These are phyloP conservation scores for Tangachromis dhanisi DNA, from an alignment of 2,113 vertebrate genomes.

Conservation along the genomic window DNA sequence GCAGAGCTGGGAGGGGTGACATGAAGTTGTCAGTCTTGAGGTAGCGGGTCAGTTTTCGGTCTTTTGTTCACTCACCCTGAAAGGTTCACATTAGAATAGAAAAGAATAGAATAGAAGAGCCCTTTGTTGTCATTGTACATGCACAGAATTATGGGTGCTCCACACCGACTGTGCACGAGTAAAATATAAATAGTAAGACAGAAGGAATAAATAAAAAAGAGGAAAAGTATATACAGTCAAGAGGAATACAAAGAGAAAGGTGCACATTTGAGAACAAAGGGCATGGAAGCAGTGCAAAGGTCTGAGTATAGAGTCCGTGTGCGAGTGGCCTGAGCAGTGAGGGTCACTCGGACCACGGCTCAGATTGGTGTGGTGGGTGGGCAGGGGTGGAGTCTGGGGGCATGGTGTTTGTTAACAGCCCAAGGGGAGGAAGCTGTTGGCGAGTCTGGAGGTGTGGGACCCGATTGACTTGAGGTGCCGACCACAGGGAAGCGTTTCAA, in stretches of 20 bases:
- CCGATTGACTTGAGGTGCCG: rapidly evolving
- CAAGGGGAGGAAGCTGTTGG: not conserved
- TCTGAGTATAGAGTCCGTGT: not conserved
- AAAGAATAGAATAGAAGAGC: not conserved
- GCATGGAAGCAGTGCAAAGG: not conserved
- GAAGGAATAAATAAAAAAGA: not conserved
- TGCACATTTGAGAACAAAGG: not conserved
- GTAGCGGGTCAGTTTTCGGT: not conserved
- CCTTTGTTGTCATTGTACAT: not conserved
- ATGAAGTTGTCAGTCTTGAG: not conserved
- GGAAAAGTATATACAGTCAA: not conserved
- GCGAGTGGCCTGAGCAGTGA: not conserved
- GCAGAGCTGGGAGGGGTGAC: not conserved
- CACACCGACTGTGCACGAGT: not conserved
- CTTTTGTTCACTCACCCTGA: not conserved
- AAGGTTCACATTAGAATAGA: not conserved
- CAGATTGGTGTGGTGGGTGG: not conserved
- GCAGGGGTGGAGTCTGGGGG: not conserved
- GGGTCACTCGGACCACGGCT: not conserved
- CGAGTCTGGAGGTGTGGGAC: not conserved
- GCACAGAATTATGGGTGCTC: not conserved
- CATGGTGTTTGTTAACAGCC: not conserved
- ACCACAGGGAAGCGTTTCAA: rapidly evolving
- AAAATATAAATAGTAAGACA: not conserved
- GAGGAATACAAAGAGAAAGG: not conserved